Conservation (phyloP, 1,140 invertebrate genomes). For the Drosophila paulistorum region DNA sequence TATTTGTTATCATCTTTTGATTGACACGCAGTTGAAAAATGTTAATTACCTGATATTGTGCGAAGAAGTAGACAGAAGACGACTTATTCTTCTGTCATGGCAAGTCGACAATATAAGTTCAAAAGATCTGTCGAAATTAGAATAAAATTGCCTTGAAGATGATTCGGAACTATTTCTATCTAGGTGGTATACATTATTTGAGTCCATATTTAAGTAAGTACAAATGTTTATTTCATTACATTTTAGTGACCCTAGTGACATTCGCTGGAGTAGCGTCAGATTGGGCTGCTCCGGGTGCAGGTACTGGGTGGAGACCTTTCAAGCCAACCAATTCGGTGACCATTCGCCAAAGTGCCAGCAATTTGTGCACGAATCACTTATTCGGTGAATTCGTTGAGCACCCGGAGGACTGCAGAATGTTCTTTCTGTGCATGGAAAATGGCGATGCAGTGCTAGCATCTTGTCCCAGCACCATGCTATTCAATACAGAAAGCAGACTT, state of each 20-base stretch:
- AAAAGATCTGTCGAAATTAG: conserved; percentile 62
- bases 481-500: conserved; percentile 65
- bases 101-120: conserved; percentile 65
- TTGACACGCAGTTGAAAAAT: conserved; percentile 67
- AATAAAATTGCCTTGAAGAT: conserved; percentile 60
- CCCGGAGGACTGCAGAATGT: conserved; percentile 64
- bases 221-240: background rate
- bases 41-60: conserved; percentile 73
- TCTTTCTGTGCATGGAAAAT: conserved; percentile 71
- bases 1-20: conserved; percentile 51
- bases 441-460: conserved; percentile 70
- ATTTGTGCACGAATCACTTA: conserved; percentile 57
- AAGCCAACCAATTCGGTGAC: conserved; percentile 71
- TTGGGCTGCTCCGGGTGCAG: background rate
- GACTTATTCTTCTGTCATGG: background rate
- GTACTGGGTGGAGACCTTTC: conserved; percentile 21
- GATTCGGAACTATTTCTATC: conserved; percentile 13
- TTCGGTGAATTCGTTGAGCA: conserved; percentile 69
- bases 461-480: conserved; percentile 73
- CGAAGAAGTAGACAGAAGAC: background rate
- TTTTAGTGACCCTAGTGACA: background rate
- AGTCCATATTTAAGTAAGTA: background rate
- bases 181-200: conserved; percentile 8
- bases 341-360: conserved; percentile 57
- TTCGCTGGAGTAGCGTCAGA: background rate